Conservation (phyloP, 1,140 invertebrate species). For the Andrena cerasifolii region DNA sequence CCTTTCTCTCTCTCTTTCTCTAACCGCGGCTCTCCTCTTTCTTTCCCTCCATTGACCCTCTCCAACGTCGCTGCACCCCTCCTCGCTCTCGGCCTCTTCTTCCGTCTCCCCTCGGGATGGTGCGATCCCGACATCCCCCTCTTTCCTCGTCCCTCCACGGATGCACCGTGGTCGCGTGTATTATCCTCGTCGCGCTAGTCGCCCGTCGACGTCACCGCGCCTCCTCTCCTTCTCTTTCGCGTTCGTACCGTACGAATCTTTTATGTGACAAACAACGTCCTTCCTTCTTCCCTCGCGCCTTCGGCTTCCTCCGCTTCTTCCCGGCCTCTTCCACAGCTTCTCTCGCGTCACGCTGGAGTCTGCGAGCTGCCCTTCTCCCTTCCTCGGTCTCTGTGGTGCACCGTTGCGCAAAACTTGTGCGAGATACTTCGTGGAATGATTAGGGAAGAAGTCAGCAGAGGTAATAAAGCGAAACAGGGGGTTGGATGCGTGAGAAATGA, state of each 20-base stretch:
- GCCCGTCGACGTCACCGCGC: slow-evolving; percentile 3
- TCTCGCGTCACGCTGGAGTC: slow-evolving; percentile 12
- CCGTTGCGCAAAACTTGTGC: too few relatives aligned
- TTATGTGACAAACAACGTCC: slow-evolving; percentile 27
- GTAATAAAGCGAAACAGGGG: too few relatives aligned
- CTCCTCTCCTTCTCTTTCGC: not conserved
- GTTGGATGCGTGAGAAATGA: too few relatives aligned
- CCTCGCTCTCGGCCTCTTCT: slow-evolving; percentile 42
- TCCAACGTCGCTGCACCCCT: slow-evolving; percentile 47
- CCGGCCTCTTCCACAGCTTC: too few relatives aligned
- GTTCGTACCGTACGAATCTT: slow-evolving; percentile 1
- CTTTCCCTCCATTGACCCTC: slow-evolving; percentile 55
- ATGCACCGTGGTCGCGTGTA: slow-evolving; percentile 12
- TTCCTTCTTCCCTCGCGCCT: slow-evolving; percentile 11
- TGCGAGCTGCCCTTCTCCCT: not conserved
- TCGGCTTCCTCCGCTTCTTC: too few relatives aligned
- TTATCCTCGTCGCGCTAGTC: slow-evolving; percentile 31
- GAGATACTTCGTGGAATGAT: too few relatives aligned
- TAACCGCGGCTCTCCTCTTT: slow-evolving; percentile 49
- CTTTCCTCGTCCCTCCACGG: slow-evolving; percentile 17
- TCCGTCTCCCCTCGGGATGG: slow-evolving; percentile 43
- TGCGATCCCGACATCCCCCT: slow-evolving; percentile 52
- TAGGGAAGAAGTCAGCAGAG: too few relatives aligned
- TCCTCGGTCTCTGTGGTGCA: too few relatives aligned
- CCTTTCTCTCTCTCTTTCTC: slow-evolving; percentile 40